Evolutionary conservation across 2,888 invertebrate genomes (phyloP).

Genomic region (Megamerina dolium): DNA sequence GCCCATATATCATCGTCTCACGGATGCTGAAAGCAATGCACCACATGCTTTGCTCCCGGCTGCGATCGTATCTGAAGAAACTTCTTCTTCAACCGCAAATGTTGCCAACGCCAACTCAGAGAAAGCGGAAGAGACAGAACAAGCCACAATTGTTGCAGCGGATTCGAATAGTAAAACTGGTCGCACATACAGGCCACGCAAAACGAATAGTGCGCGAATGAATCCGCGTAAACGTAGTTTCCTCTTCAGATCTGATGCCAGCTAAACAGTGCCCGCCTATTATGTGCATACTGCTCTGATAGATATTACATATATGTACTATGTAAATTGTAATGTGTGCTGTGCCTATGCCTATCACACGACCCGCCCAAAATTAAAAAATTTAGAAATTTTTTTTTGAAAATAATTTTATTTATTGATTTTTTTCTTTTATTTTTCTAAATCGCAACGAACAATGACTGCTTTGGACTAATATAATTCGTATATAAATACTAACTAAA

Average conservation of each 20-base stretch:
- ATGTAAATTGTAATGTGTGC: background rate
- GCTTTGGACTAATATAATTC: background rate
- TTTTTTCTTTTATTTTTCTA: background rate
- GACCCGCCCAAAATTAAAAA: constrained; percentile 25
- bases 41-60: too few species aligned
- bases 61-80: too few species aligned
- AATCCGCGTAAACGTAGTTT: constrained; percentile 51
- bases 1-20: constrained; percentile 19
- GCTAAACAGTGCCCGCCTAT: constrained; percentile 26
- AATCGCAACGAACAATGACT: background rate
- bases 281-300: constrained; percentile 3
- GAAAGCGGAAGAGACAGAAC: constrained; percentile 7
- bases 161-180: constrained; percentile 36
- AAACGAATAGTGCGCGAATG: constrained; percentile 43
- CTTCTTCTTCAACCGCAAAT: background rate
- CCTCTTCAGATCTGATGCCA: constrained; percentile 47
- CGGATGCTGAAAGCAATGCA: constrained; percentile 3
- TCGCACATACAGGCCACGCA: constrained; percentile 47
- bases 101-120: constrained; percentile 3
- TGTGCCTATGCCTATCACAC: constrained; percentile 18
- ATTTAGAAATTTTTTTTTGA: too few species aligned
- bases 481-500: too few species aligned
- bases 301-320: too few species aligned
- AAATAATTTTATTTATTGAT: too few species aligned
- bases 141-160: too few species aligned